Base-by-base conservation (phyloP, 2,113 vertebrate genomes). In the Oceanodroma tethys region DNA sequence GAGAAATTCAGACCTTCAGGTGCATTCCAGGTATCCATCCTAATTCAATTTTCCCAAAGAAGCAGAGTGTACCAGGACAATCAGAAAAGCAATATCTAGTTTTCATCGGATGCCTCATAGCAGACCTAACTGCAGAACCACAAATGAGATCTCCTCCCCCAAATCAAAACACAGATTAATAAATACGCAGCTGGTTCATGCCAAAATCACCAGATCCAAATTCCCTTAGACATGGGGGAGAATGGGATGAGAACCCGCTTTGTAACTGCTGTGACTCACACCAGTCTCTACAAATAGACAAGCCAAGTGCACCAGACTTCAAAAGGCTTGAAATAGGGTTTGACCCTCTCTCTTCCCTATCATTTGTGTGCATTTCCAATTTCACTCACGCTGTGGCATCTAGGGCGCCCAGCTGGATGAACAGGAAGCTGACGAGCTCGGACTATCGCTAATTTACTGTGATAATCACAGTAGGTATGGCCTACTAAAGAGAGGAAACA, bases 11-110 rank as follows among this genome's bases (percentile, higher is more conserved):
- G 82, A 50, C 76, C 52, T 91, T 27, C 60, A 42, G 76, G 70
- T 79, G 27, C 84, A 48, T 71, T 45, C 62, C 10, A 2, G 43
- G 88, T 86, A 86, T 81, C 86, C 68, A 52, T 52, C 60, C 80
- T 83, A 81, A 86, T 88, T 88, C 72, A 88, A 60, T 93, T 95
- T 86, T 30, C 72, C 56, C 0, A 0, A 56, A 81, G 94, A 78
- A 88, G 72, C 52, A 40, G 82, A 50, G 38, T 67, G 55, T 78
- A 67, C 71, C 72, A 47, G 92, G 88, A 81, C 90, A 95, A 92
- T 81, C 88, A 81, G 92, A 91, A 96, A 93, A 95, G 80, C 90
- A 93, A 79, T 83, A 68, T n/a, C 38, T 9, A 52, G 47, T 43
- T 84, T 55, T 60, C 75, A 52, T 70, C 2, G 0, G 86, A 59